phyloP scores from a whole-genome alignment of 1,140 invertebrate species.

The Solen grandis region DNA sequence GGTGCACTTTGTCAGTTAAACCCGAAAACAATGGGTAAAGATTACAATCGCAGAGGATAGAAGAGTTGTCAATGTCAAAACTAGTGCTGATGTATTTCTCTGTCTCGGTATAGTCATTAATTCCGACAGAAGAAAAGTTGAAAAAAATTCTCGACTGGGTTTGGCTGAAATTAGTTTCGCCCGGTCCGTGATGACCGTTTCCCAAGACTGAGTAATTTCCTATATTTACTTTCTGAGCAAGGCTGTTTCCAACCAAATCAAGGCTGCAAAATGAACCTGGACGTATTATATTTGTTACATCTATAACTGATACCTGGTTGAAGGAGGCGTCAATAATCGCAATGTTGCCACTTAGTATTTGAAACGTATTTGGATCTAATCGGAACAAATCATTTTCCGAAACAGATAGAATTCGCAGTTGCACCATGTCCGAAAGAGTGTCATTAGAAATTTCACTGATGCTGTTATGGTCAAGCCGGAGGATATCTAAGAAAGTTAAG shows the following conservation, averaged over 20 bases:
- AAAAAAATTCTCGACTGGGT: not conserved
- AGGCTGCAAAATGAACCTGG: conserved; percentile 16
- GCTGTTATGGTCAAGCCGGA: conserved; percentile 14
- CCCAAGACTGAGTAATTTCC: not conserved
- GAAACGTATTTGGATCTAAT: not conserved
- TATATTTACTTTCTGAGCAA: not conserved
- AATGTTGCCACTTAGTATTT: conserved; percentile 11
- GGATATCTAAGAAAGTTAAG: conserved; percentile 7
- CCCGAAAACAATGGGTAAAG: conserved; percentile 6
- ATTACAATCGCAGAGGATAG: not conserved
- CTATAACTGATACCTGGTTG: conserved; percentile 7
- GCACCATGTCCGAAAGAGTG: conserved; percentile 2
- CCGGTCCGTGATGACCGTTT: conserved; percentile 8
- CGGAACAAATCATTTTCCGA: conserved; percentile 1
- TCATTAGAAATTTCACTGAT: conserved; percentile 16
- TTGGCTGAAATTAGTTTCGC: not conserved
- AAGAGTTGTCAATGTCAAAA: not conserved
- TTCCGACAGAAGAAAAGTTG: conserved; percentile 8
- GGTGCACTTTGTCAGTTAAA: not conserved
- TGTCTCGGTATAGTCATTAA: not conserved
- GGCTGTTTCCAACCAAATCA: not conserved
- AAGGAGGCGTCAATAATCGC: not conserved
- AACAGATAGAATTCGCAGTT: conserved; percentile 12
- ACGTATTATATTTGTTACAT: conserved; percentile 20
- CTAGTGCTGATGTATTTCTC: not conserved